Percentiles rank a stretch among this genome's conserved stretches.
Conservation (phyloP, 2,797 vertebrate species). For the Spatula clypeata region DNA sequence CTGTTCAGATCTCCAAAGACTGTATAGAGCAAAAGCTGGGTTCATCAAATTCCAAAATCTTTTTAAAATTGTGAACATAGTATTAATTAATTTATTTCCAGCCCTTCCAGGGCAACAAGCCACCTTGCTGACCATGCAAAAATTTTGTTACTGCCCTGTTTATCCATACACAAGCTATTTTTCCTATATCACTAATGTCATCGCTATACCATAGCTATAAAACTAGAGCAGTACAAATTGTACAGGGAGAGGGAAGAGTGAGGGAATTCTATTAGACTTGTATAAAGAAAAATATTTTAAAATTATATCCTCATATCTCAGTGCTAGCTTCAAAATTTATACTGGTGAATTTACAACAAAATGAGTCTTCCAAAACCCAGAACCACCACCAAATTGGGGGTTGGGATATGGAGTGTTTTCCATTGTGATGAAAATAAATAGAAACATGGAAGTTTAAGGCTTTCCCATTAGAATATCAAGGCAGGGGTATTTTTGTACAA, state of each 20-base stretch:
- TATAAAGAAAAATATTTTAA: background rate
- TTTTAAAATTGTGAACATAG: too few relatives aligned
- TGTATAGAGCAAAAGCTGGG: background rate
- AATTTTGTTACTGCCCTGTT: background rate
- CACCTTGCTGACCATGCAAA: rapidly evolving
- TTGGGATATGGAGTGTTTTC: background rate
- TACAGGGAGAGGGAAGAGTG: background rate
- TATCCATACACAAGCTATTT: background rate
- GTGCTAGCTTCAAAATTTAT: background rate
- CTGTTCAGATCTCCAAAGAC: background rate
- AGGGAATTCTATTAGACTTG: background rate
- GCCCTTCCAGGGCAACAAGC: background rate
- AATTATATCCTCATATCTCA: background rate
- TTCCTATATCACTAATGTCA: background rate
- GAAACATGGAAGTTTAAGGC: background rate
- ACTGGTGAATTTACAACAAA: background rate
- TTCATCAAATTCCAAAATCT: background rate
- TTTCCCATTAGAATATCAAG: background rate
- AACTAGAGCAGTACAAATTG: rapidly evolving
- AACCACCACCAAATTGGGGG: background rate
- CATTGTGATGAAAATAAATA: background rate
- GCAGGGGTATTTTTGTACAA: constrained; percentile 18
- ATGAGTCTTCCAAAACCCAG: background rate
- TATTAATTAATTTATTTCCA: background rate
- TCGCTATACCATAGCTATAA: background rate